Evolutionary conservation across 2,113 vertebrate species (phyloP).

Genomic region (Dicerorhinus sumatrensis): DNA sequence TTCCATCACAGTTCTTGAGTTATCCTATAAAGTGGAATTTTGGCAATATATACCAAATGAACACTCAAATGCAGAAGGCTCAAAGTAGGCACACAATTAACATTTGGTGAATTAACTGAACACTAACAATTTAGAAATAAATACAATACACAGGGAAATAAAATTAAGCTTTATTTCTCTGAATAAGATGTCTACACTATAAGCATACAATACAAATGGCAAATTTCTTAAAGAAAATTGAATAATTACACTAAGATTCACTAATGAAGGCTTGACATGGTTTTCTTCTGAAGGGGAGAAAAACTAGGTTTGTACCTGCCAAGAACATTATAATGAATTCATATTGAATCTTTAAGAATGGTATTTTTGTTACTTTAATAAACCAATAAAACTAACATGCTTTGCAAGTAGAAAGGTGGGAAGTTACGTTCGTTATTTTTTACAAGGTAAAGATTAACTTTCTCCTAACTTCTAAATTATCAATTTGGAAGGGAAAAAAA

Average conservation of each 20-base stretch:
- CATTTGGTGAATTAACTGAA: background rate
- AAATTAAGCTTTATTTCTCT: background rate
- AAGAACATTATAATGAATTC: background rate
- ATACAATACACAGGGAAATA: background rate
- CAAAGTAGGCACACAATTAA: background rate
- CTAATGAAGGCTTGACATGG: background rate
- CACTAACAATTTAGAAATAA: background rate
- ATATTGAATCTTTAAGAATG: background rate
- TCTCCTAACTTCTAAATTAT: background rate
- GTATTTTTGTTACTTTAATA: background rate
- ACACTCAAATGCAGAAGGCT: conserved; percentile 1
- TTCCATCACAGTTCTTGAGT: background rate
- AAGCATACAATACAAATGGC: background rate
- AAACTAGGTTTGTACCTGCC: background rate
- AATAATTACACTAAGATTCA: background rate
- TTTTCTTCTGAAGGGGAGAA: background rate
- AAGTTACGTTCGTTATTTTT: background rate
- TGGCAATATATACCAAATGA: background rate
- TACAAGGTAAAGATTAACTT: background rate
- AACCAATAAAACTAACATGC: background rate
- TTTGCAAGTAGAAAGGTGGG: background rate
- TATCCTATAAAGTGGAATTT: background rate
- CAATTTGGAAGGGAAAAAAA: background rate
- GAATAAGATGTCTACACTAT: background rate
- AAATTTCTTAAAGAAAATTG: background rate